A percentile compares a stretch with the other conserved stretches of the same genome.
Conservation (phyloP, 2,797 vertebrate species). For the Gorsachius magnificus region DNA sequence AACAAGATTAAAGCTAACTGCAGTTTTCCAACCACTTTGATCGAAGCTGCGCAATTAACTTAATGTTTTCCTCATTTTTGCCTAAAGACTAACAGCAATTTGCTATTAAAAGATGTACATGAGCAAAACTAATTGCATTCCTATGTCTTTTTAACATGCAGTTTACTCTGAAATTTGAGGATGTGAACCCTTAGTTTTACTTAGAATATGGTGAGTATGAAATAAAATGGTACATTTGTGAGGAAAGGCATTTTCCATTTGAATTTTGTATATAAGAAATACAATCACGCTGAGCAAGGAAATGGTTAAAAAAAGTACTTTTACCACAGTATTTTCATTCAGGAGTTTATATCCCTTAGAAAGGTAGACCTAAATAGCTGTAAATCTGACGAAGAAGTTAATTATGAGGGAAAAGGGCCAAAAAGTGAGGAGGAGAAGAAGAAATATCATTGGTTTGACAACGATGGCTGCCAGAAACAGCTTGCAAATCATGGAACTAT, state of each 20-base stretch:
- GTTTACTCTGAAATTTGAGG: neutral
- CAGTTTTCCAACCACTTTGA: neutral
- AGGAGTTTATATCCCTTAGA: slow-evolving; percentile 54
- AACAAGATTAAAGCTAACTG: neutral
- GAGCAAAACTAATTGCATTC: neutral
- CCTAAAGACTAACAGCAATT: neutral
- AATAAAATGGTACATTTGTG: neutral
- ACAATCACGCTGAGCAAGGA: neutral
- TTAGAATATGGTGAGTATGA: neutral
- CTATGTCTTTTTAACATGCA: neutral
- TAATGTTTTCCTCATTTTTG: neutral
- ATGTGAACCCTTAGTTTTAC: neutral
- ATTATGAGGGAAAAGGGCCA: slow-evolving; percentile 71
- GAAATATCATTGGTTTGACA: slow-evolving; percentile 68
- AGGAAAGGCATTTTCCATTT: neutral
- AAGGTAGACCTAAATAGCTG: slow-evolving; percentile 72
- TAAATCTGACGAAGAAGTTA: slow-evolving; percentile 71
- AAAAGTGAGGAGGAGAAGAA: slow-evolving; percentile 63
- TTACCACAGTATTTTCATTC: slow-evolving; percentile 48
- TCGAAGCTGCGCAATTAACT: neutral
- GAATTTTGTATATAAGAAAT: neutral
- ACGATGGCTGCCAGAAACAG: slow-evolving; percentile 70
- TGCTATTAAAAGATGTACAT: neutral
- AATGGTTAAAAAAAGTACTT: neutral
- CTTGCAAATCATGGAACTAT: slow-evolving; percentile 74